phyloP scores from a whole-genome alignment of 64 coral and sea anemone species.

The Actinia tenebrosa region DNA sequence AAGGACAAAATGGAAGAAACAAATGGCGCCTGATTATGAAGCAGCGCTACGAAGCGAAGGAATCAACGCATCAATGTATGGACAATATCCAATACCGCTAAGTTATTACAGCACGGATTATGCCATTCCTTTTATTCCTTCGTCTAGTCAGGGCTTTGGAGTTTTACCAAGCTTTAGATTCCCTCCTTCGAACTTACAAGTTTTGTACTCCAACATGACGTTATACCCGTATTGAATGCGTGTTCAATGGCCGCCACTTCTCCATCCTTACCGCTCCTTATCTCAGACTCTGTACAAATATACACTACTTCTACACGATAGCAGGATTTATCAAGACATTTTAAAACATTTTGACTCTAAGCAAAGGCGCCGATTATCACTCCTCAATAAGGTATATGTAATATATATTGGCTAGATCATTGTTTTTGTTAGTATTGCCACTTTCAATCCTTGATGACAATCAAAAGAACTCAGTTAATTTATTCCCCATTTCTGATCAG shows the following conservation, averaged over 20 bases:
- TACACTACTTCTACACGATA: no score
- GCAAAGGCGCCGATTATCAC: no score
- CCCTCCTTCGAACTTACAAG: conserved; percentile 54
- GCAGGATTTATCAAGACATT: no score
- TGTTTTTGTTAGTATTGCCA: neutral
- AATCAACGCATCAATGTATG: conserved; percentile 28
- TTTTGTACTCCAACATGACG: conserved; percentile 53
- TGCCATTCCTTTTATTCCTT: conserved; percentile 11
- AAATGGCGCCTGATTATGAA: conserved; percentile 68
- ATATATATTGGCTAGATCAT: no score
- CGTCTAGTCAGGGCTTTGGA: conserved; percentile 26
- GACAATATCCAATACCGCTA: conserved; percentile 30
- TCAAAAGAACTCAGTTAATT: neutral
- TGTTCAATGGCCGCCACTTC: no score
- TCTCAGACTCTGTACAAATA: no score
- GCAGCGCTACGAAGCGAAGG: conserved; percentile 45
- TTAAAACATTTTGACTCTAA: no score
- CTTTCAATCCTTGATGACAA: neutral
- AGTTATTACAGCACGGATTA: conserved; percentile 29
- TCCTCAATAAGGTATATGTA: no score
- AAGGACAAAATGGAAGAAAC: conserved; percentile 96
- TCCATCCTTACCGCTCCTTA: no score
- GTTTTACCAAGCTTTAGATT: conserved; percentile 35
- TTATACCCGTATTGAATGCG: conserved; percentile 24
- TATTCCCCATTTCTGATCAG: neutral